These are phyloP conservation scores for Crenuchus spilurus DNA, from an alignment of 2,797 vertebrate species.

Conservation along the genomic window DNA sequence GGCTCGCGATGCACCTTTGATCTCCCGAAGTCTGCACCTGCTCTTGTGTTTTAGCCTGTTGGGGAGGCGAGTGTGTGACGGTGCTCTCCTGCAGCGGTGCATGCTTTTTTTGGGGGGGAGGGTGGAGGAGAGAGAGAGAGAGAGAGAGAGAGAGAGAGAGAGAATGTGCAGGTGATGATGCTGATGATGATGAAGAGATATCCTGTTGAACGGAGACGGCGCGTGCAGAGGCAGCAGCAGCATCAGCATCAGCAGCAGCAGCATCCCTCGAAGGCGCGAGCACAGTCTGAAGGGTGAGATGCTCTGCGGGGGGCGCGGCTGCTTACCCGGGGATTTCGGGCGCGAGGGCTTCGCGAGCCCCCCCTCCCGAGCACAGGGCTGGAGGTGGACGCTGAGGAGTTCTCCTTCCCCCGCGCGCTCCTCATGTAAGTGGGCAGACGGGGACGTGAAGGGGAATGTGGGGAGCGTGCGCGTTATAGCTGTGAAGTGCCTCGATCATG, in stretches of 20 bases:
- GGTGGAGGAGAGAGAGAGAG: neutral
- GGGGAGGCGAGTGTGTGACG: conserved; percentile 54
- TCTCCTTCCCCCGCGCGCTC: conserved; percentile 64
- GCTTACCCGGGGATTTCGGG: conserved; percentile 53
- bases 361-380: conserved; percentile 62
- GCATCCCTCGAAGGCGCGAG: conserved; percentile 71
- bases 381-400: conserved; percentile 62
- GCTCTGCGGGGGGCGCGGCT: conserved; percentile 48
- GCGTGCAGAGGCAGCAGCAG: conserved; percentile 68
- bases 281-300: conserved; percentile 67
- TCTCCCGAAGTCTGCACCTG: conserved; percentile 58
- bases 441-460: conserved; percentile 24
- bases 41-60: conserved; percentile 63
- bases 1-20: conserved; percentile 46
- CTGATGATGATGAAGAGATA: conserved; percentile 58
- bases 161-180: conserved; percentile 64
- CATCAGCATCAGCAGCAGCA: neutral
- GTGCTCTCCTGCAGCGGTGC: conserved; percentile 72
- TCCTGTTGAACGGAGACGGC: conserved; percentile 81
- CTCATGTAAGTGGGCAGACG: conserved; percentile 73
- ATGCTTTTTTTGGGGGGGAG: conserved; percentile 52
- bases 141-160: conserved; percentile 47
- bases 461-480: conserved; percentile 50
- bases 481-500: conserved; percentile 59
- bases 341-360: conserved; percentile 70